Conservation (phyloP, 2,888 invertebrate species). For the Monopis laevigella region DNA sequence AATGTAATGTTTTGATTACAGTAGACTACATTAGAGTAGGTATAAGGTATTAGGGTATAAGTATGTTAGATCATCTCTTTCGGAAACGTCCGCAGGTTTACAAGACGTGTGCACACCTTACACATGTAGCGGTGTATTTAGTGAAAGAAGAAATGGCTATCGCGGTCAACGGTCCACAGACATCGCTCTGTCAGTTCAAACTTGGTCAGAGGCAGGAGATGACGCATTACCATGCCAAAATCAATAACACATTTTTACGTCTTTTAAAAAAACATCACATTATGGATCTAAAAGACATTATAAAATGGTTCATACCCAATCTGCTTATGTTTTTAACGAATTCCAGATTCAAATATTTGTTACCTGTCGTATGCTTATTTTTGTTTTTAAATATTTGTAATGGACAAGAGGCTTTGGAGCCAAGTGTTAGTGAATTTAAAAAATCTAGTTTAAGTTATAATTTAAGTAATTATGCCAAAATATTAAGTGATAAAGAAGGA, state of each 20-base stretch:
- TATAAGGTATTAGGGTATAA: no score
- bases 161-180: conserved; percentile 22
- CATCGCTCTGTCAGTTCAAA: conserved; percentile 32
- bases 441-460: conserved; percentile 16
- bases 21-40: no score
- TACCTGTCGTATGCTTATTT: conserved; percentile 29
- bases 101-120: no score
- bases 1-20: no score
- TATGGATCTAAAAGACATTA: conserved; percentile 60
- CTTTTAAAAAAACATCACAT: conserved; percentile 24
- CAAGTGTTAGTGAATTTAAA: conserved; percentile 27
- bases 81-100: no score
- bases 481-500: conserved; percentile 3
- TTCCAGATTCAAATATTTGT: conserved; percentile 8
- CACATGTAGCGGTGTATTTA: conserved; percentile 12
- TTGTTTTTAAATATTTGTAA: conserved; percentile 40
- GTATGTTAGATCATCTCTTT: no score
- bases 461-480: conserved; percentile 27
- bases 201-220: conserved; percentile 31
- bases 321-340: conserved; percentile 35
- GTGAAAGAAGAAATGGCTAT: conserved; percentile 50
- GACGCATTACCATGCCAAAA: conserved; percentile 24
- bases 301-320: conserved; percentile 60
- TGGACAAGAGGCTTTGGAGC: conserved; percentile 29
- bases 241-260: no score